Evolutionary conservation across 2,797 vertebrate species (phyloP), one percentile per base, ranked within the genome.

Genomic region (Labroides dimidiatus): DNA sequence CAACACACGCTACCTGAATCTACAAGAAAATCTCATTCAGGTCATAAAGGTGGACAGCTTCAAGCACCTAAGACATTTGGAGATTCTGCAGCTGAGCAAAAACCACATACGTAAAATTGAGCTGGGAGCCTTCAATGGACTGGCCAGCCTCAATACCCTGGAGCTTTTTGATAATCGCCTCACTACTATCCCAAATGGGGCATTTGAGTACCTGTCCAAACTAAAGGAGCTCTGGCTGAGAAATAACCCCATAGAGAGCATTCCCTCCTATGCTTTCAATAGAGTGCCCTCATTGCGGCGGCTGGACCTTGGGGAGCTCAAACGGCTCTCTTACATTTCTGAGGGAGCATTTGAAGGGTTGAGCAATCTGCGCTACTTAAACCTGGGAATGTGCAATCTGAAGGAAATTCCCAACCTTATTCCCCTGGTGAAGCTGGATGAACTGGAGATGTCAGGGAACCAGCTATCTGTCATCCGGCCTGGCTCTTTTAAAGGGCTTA

Each of bases 101-200:
- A 99, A 99, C 89, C 97, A 99, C 82, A 99, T 99, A 84, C 96
- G 98, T 84, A 99, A 96, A 89, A 99, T 99, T 90, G 98, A 99
- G 92, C 96, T 99, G 2, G 98, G 98, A 72, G 98, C 98, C 82
- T 99, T 99, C 92, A 99, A 99, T 95, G 98, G 98, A 89, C 94
- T 99, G 89, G 96, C 98, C 52, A 99, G 96, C 90, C 96, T 99
- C 90, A 99, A 99, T 87, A 99, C 98, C 37, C 91, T 99, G 94
- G 98, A 99, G 93, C 97, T 99, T 87, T 99, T 99, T 85, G 98
- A 99, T 95, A 99, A 99, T 94, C 96, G 98, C 87, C 95, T 99
- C 84, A 99, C 98, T 27, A 99, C 97, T 75, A 99, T 99, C 89
- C 98, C 98, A 20, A 99, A 99, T 92, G 98, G 98, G 83, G 98